Evolutionary conservation across 2,888 invertebrate genomes (phyloP), one percentile per base, ranked within the genome.

Genomic region (Aphodius sticticus): DNA sequence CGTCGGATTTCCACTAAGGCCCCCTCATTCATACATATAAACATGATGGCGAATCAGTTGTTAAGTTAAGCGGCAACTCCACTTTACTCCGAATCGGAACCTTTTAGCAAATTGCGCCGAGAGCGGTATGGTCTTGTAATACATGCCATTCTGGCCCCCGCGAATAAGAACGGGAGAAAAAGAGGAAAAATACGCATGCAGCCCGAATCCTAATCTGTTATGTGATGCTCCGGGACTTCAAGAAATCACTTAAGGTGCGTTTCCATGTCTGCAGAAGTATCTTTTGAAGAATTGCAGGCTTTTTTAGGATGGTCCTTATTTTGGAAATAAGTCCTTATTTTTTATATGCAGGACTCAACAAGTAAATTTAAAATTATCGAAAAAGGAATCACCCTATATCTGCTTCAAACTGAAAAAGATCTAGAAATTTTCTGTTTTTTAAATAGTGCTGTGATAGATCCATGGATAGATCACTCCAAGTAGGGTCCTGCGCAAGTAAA

Each of bases 31-130:
- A 88, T 89, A 88, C 89, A 89, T 89, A 88, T 88, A 89, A 87
- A 89, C 89, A 89, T 89, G 89, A 89, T 89, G 87, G 88, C 87
- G 88, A 88, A 89, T 89, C 89, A 88, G 88, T 88, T 88, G 89
- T 89, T 89, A 89, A 89, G 88, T 88, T 89, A 89, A 89, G 88
- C 89, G 89, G 86, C 87, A 89, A 88, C 86, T 87, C 88, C 88
- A 89, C 89, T 89, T 88, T 88, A 88, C 87, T 88, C 88, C 87
- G 89, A 88, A 87, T 88, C 88, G 87, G 89, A 89, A 89, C 88
- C 89, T 89, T 89, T 89, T 89, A 89, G 89, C 87, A 88, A 89
- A 89, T 89, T 89, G 87, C 88, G 87, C 87, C 86, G 84, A 86
- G 86, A 85, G 83, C 85, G 84, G 85, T 86, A 86, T 86, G 85